Conservation (phyloP, 1,140 invertebrate species). For the Bemisia tabaci region DNA sequence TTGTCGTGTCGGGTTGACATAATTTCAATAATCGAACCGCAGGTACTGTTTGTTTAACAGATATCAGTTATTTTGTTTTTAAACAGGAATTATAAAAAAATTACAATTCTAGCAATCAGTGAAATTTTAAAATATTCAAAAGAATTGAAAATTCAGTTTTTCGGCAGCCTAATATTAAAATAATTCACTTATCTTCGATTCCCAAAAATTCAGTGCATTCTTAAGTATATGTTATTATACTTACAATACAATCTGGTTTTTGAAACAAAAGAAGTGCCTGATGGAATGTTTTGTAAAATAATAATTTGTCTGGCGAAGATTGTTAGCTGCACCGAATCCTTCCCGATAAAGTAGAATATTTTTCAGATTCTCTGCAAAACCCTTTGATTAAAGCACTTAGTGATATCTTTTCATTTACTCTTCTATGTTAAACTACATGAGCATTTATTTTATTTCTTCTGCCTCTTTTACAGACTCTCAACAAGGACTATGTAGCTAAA, state of each 20-base stretch:
- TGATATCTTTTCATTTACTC: slow-evolving; percentile 3
- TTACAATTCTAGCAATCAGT: no score
- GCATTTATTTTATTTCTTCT: no score
- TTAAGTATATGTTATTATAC: not conserved
- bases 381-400: not conserved
- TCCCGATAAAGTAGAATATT: no score
- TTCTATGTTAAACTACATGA: no score
- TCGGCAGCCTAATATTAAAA: no score
- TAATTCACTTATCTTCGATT: not conserved
- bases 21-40: no score
- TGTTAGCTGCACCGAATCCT: not conserved
- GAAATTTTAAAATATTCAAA: no score
- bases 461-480: slow-evolving; percentile 44
- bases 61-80: no score
- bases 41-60: no score
- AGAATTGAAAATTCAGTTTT: no score
- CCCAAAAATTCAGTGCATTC: not conserved
- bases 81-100: no score
- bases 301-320: not conserved
- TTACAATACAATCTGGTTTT: slow-evolving; percentile 2
- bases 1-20: no score
- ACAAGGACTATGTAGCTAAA: slow-evolving; percentile 69
- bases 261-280: not conserved
- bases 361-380: slow-evolving; percentile 1
- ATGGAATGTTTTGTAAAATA: not conserved